phyloP scores from a whole-genome alignment of 1,140 invertebrate species.

The Cecropterus lyciades region DNA sequence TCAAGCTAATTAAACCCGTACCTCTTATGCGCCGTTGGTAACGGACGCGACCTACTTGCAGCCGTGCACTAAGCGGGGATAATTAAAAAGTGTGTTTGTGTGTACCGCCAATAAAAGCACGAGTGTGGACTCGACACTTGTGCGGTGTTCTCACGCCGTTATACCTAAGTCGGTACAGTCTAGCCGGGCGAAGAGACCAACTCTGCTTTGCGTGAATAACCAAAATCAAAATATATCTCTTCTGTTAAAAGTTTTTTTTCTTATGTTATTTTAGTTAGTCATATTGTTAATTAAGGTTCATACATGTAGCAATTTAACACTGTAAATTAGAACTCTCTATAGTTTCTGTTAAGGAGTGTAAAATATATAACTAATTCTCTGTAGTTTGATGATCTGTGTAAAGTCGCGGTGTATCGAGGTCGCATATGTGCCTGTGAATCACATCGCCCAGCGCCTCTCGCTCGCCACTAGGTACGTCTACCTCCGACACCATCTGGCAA shows the following conservation, averaged over 20 bases:
- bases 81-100: conserved; percentile 73
- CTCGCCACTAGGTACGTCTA: conserved; percentile 25
- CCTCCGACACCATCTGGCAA: conserved; percentile 5
- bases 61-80: conserved; percentile 46
- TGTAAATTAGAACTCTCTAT: no score
- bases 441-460: conserved; percentile 53
- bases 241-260: no score
- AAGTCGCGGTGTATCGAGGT: conserved; percentile 61
- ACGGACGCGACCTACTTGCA: conserved; percentile 41
- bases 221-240: no score
- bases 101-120: conserved; percentile 74
- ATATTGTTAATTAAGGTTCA: no score
- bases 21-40: conserved; percentile 13
- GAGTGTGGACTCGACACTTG: conserved; percentile 74
- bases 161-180: conserved; percentile 43
- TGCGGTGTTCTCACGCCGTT: conserved; percentile 69
- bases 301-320: no score
- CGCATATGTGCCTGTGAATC: conserved; percentile 76
- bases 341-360: no score
- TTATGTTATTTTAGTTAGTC: no score
- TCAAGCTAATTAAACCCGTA: conserved; percentile 14
- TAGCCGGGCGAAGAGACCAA: neutral
- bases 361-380: no score
- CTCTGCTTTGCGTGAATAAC: neutral
- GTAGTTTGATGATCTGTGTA: neutral